Conservation (phyloP, 2,113 vertebrate genomes). For the Saimiri boliviensis region DNA sequence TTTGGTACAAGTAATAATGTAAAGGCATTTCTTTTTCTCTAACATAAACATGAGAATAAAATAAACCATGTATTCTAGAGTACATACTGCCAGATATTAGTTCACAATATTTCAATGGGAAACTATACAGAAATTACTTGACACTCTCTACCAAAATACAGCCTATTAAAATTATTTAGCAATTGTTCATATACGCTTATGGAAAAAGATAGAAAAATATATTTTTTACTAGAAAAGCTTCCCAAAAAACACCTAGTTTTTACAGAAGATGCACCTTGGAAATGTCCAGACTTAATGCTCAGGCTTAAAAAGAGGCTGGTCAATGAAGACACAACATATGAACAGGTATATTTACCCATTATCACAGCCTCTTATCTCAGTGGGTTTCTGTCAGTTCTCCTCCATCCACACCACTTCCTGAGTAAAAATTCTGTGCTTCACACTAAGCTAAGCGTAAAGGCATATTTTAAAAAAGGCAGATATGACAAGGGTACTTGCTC, state of each 20-base stretch:
- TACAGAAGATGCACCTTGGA: not conserved
- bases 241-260: not conserved
- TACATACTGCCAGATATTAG: not conserved
- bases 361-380: not conserved
- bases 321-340: not conserved
- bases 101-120: not conserved
- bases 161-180: not conserved
- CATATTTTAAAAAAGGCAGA: not conserved
- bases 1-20: not conserved
- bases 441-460: not conserved
- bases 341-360: not conserved
- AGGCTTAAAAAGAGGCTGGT: not conserved
- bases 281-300: not conserved
- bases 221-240: not conserved
- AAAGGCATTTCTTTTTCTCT: not conserved
- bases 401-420: not conserved
- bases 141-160: not conserved
- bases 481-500: not conserved
- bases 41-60: not conserved
- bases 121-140: not conserved
- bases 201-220: not conserved
- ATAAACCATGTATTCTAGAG: not conserved
- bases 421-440: not conserved
- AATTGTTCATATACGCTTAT: not conserved
- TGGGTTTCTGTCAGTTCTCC: not conserved